A percentile compares a stretch with the other conserved stretches of the same genome.
Conservation (phyloP, 2,888 invertebrate genomes). For the Xanthorhoe spadicearia region DNA sequence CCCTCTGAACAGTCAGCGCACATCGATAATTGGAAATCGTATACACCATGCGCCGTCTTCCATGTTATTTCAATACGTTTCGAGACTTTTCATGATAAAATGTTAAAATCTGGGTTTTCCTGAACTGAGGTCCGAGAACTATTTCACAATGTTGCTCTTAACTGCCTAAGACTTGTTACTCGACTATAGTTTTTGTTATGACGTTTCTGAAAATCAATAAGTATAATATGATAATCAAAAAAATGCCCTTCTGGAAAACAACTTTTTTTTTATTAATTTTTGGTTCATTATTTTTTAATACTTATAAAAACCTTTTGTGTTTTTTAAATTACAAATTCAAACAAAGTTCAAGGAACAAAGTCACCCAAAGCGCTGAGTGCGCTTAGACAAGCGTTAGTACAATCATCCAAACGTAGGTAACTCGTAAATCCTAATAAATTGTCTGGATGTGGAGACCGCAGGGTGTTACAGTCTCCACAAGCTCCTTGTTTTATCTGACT, state of each 20-base stretch:
- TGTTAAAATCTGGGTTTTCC: conserved; percentile 30
- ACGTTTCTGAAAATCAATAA: background rate
- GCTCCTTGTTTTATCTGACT: conserved; percentile 61
- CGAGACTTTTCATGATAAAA: conserved; percentile 41
- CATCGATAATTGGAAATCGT: conserved; percentile 71
- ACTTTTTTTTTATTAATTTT: no score
- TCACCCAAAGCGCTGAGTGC: conserved; percentile 40
- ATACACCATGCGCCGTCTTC: conserved; percentile 54
- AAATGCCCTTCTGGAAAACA: background rate
- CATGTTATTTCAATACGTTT: conserved; percentile 58
- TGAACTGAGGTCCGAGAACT: background rate
- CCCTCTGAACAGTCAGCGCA: conserved; percentile 54
- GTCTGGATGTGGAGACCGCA: conserved; percentile 64
- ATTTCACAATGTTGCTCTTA: background rate
- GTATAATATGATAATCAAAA: no score
- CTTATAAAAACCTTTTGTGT: background rate
- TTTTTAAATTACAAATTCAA: background rate
- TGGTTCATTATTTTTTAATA: no score
- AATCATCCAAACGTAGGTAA: conserved; percentile 53
- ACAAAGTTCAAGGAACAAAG: background rate
- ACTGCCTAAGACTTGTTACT: background rate
- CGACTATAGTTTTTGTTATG: background rate
- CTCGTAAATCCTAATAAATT: conserved; percentile 68
- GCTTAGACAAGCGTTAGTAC: conserved; percentile 51
- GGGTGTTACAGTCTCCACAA: conserved; percentile 62